phyloP scores from a whole-genome alignment of 2,888 invertebrate genomes.

The Drosophila emarginata region DNA sequence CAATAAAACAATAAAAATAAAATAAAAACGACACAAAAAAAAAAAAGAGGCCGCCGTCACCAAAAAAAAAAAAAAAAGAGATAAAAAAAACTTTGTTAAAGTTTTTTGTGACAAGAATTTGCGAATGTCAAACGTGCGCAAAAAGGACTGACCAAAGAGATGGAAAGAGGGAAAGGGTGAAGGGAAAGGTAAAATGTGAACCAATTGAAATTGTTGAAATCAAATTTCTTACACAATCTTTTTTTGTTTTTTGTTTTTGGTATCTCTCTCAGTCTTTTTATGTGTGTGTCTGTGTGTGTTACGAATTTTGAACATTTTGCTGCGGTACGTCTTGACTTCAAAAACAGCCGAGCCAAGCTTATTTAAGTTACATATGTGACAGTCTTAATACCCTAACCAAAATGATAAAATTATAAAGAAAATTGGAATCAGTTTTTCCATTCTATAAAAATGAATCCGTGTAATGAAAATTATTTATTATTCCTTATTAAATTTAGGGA shows the following conservation, averaged over 20 bases:
- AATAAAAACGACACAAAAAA: constrained; percentile 11
- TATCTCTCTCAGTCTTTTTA: background rate
- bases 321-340: background rate
- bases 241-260: background rate
- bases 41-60: constrained; percentile 59
- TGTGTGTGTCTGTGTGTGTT: background rate
- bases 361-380: background rate
- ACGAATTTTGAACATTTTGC: constrained; percentile 1
- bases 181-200: constrained; percentile 32
- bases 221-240: constrained; percentile 12
- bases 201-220: constrained; percentile 69
- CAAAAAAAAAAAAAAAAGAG: constrained; percentile 33
- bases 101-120: constrained; percentile 79
- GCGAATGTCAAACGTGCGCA: constrained; percentile 75
- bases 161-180: constrained; percentile 8
- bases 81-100: constrained; percentile 59
- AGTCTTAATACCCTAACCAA: background rate
- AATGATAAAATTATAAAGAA: too few species aligned
- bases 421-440: too few species aligned
- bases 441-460: too few species aligned
- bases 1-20: constrained; percentile 32
- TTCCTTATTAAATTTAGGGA: too few species aligned
- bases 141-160: constrained; percentile 64
- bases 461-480: too few species aligned
- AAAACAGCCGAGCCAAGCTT: background rate